Base-by-base conservation (phyloP, 1,140 invertebrate species). In the Calephelis nemesis region DNA sequence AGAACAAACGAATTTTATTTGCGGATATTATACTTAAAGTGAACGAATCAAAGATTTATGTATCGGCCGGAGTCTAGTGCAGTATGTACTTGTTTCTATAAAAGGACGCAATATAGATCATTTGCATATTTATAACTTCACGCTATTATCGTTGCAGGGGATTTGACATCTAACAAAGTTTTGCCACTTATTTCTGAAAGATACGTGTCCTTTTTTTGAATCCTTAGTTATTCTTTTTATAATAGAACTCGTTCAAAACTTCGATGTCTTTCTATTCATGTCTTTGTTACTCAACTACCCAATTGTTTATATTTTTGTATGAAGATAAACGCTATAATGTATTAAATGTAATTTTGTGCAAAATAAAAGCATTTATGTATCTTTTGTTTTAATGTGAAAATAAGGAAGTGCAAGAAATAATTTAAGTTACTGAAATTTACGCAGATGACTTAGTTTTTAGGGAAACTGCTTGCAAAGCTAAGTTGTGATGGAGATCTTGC, bases 401-500 rank as follows among this genome's bases (percentile, higher is more conserved):
- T 50, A 15, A 13, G 6, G 15, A 50, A 30, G 3, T 30, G 30
- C 9, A 19, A 52, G 8, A 8, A 52, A 52, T 19, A 1, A 3
- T 4, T 4, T 7, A 1, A 13, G 49, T 50, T 52, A 9, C 15
- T 19, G 10, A 54, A 10, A 54, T 54, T 30, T 19, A 8, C 19
- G 15, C 4, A 5, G 10, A 13, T 7, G 40, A 45, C 9, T 65
- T 42, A 65, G 40, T 50, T 58, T 65, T 63, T 60, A n/a, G 60
- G 50, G 54, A 60, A 60, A 54, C 42, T 54, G 13, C 19, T 65
- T 50, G 67, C 42, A 67, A 84, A 78, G 69, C 83, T 90, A 0
- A 84, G 67, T 62, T 87, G 81, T 0, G 85, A 88, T 10, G 85
- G 87, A 30, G 80, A 77, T 4, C 63, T 69, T 1, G 75, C 74